Conservation (phyloP, 1,140 invertebrate species). For the Rhagoletis pomonella region DNA sequence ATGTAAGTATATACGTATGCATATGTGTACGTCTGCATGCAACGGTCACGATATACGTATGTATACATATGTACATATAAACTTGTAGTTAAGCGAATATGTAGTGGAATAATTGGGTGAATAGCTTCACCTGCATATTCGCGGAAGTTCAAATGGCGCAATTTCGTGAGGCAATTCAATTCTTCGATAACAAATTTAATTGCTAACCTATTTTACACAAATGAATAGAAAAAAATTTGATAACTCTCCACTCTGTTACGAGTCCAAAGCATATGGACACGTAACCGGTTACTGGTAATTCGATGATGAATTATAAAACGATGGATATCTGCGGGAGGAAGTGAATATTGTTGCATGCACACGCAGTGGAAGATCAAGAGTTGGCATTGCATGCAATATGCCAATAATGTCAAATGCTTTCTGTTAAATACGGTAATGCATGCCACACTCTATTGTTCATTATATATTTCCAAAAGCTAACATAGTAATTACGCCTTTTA, state of each 20-base stretch:
- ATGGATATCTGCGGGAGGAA: background rate
- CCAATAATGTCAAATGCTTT: constrained; percentile 16
- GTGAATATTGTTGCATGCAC: background rate
- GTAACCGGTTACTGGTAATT: background rate
- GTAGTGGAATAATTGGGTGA: constrained; percentile 2
- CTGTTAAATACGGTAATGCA: background rate
- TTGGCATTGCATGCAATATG: background rate
- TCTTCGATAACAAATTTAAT: constrained; percentile 43
- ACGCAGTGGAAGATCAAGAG: background rate
- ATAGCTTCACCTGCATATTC: constrained; percentile 31
- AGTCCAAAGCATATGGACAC: background rate
- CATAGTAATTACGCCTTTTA: background rate
- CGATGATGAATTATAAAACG: background rate
- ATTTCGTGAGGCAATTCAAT: constrained; percentile 47
- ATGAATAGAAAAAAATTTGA: constrained; percentile 26
- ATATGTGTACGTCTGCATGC: background rate
- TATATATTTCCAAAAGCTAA: background rate
- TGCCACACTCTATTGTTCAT: background rate
- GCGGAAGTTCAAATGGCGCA: constrained; percentile 17
- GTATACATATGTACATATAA: background rate
- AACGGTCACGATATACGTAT: background rate
- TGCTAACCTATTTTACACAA: constrained; percentile 16
- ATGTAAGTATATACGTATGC: background rate
- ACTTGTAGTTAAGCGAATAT: background rate
- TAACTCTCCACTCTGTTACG: background rate